Evolutionary conservation across 2,113 vertebrate species (phyloP).

Genomic region (Microtus richardsoni): DNA sequence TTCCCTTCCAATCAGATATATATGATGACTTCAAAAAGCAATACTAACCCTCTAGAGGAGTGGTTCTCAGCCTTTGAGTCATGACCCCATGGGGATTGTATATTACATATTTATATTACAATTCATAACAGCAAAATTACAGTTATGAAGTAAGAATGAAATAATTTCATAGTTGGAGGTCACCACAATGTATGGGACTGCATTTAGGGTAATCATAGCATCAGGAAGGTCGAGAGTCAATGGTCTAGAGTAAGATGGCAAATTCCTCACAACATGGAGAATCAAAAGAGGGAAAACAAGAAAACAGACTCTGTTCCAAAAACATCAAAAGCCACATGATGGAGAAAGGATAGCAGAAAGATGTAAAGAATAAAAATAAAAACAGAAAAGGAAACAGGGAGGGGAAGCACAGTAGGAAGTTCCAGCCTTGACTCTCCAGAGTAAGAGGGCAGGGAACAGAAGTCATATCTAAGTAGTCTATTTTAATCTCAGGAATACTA

Average conservation of each 20-base stretch:
- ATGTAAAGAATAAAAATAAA: not conserved
- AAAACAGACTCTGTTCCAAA: not conserved
- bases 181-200: not conserved
- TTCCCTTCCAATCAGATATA: not conserved
- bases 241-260: not conserved
- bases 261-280: not conserved
- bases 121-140: not conserved
- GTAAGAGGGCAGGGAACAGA: not conserved
- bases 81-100: not conserved
- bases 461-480: not conserved
- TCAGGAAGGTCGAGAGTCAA: not conserved
- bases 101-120: not conserved
- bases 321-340: no score
- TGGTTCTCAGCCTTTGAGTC: not conserved
- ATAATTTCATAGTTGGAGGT: not conserved
- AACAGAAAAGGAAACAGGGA: not conserved
- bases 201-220: not conserved
- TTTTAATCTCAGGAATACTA: not conserved
- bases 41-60: not conserved
- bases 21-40: not conserved
- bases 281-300: not conserved
- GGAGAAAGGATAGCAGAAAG: not conserved
- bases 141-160: not conserved
- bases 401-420: no score
- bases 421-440: not conserved